Conservation (phyloP, 2,113 vertebrate species). For the Oncorhynchus nerka region DNA sequence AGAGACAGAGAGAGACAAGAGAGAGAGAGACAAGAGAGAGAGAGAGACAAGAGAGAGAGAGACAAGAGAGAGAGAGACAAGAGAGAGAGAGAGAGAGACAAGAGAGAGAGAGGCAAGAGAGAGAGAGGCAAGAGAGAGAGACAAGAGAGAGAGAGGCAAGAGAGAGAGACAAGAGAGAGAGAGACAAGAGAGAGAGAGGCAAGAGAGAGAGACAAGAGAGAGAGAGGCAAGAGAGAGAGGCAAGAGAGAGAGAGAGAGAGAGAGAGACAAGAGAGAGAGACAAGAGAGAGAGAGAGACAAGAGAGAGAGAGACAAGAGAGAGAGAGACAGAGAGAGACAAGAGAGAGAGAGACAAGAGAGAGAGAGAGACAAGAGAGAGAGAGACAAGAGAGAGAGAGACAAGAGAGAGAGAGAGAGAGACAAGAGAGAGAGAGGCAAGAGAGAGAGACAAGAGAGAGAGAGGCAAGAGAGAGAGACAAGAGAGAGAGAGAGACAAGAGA, state of each 20-base stretch:
- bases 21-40: slow-evolving; percentile 37
- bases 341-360: not conserved
- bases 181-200: too few species aligned
- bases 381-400: slow-evolving; percentile 48
- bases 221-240: too few species aligned
- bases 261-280: too few species aligned
- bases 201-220: too few species aligned
- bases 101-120: too few species aligned
- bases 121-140: too few species aligned
- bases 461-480: not conserved
- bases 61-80: not conserved
- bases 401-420: slow-evolving; percentile 43
- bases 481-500: too few species aligned
- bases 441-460: not conserved
- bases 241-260: too few species aligned
- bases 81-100: too few species aligned
- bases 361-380: slow-evolving; percentile 31
- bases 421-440: too few species aligned
- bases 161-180: too few species aligned
- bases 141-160: slow-evolving; percentile 32
- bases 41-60: not conserved
- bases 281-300: too few species aligned
- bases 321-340: slow-evolving; percentile 11
- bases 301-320: slow-evolving; percentile 38
- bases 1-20: slow-evolving; percentile 21